Base-by-base conservation (phyloP, 2,797 vertebrate species). In the Synaphobranchus kaupii region DNA sequence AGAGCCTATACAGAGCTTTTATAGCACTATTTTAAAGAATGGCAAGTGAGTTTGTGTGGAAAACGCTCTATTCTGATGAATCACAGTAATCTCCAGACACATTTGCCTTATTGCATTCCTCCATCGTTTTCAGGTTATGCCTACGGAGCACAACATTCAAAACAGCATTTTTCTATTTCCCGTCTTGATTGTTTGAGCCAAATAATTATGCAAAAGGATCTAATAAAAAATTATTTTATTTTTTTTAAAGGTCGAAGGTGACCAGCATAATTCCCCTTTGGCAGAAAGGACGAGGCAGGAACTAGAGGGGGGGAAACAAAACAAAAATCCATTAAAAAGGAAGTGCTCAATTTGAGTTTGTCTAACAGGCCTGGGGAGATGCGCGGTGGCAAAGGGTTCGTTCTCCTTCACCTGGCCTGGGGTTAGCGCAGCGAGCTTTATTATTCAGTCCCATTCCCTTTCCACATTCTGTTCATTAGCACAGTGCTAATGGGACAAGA, bases 401-500 rank as follows among this genome's bases (percentile, higher is more conserved):
- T 71, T 68, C 82, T 71, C 39, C 28, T 58, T 83, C 83, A 87
- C 71, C 88, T 90, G 78, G 68, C 81, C 86, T 78, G 76, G 84
- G 89, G 86, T 87, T 73, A 84, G 85, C 63, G 66, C 48, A 85
- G 73, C 12, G 17, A 20, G n/a, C 83, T 90, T 89, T 83, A 86
- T 39, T 89, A 89, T 89, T 89, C 89, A 80, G 34, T 84, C 56
- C 84, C 50, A 84, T 52, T 80, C 66, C 28, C 44, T 71, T 34
- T 82, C 86, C 66, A 58, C 44, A 48, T 80, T 39, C 44, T 84
- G 60, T 87, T 85, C 88, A 89, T 89, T 89, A 90, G 76, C 84
- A 56, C 39, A 73, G 76, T 80, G 78, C 73, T 91, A 90, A 89
- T 88, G 39, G 87, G 80, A 87, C 47, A 50, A 83, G 9, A 31